A percentile compares a stretch with the other conserved stretches of the same genome.
Evolutionary conservation across 2,113 vertebrate species (phyloP).

Genomic region (Rissa tridactyla): DNA sequence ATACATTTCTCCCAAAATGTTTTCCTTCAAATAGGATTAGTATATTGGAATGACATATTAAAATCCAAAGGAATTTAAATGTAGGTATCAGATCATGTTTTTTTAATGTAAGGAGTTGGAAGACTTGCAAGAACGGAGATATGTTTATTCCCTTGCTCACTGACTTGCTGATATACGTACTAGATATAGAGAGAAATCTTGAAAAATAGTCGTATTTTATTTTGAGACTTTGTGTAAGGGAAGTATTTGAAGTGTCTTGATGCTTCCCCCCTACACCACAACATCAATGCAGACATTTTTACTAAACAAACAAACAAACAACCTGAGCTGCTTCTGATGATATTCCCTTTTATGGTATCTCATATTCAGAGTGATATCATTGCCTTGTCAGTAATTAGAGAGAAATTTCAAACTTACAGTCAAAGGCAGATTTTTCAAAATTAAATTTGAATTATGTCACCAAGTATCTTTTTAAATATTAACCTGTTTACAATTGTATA

Average conservation of each 20-base stretch:
- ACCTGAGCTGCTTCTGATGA: background rate
- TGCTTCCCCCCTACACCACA: background rate
- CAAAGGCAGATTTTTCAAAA: background rate
- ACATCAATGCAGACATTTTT: background rate
- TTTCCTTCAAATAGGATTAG: background rate
- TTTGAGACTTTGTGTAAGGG: background rate
- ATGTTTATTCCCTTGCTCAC: background rate
- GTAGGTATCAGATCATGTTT: background rate
- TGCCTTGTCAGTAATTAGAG: background rate
- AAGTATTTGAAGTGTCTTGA: background rate
- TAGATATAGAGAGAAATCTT: background rate
- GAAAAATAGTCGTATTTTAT: background rate
- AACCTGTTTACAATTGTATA: background rate
- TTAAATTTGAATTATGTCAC: background rate
- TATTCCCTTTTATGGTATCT: background rate
- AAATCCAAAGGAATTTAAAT: background rate
- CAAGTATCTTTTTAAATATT: background rate
- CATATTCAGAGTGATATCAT: background rate
- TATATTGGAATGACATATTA: background rate
- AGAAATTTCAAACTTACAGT: background rate
- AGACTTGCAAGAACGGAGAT: background rate
- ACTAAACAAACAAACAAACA: background rate
- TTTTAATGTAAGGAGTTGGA: slow-evolving; percentile 1
- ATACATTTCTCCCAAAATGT: background rate
- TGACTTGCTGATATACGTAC: background rate